These are phyloP conservation scores for Platyscapa corneri DNA, from an alignment of 1,140 invertebrate genomes.

Conservation along the genomic window DNA sequence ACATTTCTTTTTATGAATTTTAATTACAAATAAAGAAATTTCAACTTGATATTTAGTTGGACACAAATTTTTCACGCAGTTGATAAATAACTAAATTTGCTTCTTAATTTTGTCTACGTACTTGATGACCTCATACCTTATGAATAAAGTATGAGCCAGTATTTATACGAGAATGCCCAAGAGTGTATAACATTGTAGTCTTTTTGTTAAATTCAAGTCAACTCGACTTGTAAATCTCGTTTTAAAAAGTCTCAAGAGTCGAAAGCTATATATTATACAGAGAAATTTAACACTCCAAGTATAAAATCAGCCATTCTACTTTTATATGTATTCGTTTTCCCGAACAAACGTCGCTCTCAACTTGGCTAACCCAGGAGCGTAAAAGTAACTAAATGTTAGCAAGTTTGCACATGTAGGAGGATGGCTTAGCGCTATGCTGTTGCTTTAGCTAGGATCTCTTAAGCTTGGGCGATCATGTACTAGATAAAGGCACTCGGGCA, in stretches of 20 bases:
- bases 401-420: slow-evolving; percentile 13
- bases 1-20: no score
- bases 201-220: not conserved
- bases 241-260: not conserved
- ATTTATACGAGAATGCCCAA: not conserved
- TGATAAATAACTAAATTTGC: no score
- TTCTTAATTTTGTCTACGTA: no score
- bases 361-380: not conserved
- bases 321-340: not conserved
- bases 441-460: not conserved
- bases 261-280: not conserved
- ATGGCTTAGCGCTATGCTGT: not conserved
- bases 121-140: no score
- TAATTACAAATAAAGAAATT: no score
- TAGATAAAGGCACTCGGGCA: not conserved
- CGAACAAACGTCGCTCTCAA: not conserved
- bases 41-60: no score
- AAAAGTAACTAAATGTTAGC: not conserved
- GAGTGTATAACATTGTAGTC: not conserved
- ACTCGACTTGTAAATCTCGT: not conserved
- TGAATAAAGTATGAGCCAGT: no score
- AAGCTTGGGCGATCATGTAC: slow-evolving; percentile 12
- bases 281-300: not conserved
- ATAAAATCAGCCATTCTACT: not conserved
- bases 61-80: no score